Evolutionary conservation across 2,113 vertebrate genomes (phyloP).

Genomic region (rat (Rattus norvegicus)): DNA sequence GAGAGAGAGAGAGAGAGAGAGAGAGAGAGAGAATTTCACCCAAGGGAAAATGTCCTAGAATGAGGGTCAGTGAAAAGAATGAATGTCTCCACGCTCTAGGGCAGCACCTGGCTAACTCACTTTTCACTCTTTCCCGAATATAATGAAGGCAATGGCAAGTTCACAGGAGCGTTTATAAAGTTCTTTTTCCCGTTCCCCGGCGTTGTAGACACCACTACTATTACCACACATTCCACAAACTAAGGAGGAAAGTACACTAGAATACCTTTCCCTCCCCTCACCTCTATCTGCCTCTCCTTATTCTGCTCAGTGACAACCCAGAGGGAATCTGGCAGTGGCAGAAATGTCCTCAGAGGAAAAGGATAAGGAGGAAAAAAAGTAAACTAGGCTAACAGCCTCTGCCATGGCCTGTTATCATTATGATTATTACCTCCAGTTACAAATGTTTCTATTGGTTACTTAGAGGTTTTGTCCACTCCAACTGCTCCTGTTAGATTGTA

Average conservation of each 20-base stretch:
- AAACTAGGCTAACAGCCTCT: background rate
- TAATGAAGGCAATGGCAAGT: background rate
- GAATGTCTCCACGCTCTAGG: too few relatives aligned
- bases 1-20: too few relatives aligned
- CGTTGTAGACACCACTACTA: background rate
- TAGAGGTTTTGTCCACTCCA: background rate
- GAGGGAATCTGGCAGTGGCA: background rate
- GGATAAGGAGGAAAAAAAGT: background rate
- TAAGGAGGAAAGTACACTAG: background rate
- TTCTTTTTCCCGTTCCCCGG: background rate
- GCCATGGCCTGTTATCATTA: background rate
- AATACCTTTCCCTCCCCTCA: background rate
- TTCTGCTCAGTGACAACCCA: background rate
- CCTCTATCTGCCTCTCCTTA: background rate
- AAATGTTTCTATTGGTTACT: background rate
- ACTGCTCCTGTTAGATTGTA: background rate
- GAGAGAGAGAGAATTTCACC: too few relatives aligned
- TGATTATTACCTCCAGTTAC: background rate
- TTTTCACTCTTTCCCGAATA: slow-evolving; percentile 39
- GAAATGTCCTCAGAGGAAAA: background rate
- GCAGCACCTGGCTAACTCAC: background rate
- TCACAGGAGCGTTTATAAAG: background rate
- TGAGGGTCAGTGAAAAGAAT: too few relatives aligned
- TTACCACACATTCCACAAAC: background rate
- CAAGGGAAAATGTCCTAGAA: too few relatives aligned